These are phyloP conservation scores for Laticauda laticaudata DNA, from an alignment of 2,113 vertebrate species.

Conservation along the genomic window DNA sequence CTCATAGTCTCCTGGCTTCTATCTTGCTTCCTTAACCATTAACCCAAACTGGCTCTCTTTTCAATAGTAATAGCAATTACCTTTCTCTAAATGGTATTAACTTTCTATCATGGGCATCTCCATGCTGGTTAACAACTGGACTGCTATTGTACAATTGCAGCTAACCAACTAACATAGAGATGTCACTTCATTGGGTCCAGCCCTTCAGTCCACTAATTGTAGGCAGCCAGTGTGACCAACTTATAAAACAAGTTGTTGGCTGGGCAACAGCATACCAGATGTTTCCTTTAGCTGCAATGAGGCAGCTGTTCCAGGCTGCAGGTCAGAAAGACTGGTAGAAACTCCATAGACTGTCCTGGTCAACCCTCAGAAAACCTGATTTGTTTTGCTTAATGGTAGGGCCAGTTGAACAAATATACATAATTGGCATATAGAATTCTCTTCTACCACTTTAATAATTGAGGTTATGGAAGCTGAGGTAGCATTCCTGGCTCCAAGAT, in stretches of 20 bases:
- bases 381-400: not conserved
- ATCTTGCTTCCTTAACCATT: no score
- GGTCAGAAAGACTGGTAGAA: not conserved
- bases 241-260: not conserved
- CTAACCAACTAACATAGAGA: no score
- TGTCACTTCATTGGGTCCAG: no score
- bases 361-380: not conserved
- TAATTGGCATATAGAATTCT: not conserved
- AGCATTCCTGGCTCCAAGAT: not conserved
- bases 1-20: no score
- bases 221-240: not conserved
- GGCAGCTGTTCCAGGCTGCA: not conserved
- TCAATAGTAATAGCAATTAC: no score
- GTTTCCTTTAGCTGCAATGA: not conserved
- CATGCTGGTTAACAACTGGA: no score
- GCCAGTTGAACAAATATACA: not conserved
- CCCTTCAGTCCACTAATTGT: no score
- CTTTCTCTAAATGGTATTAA: no score
- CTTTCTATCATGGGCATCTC: no score
- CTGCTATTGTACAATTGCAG: no score
- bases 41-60: no score
- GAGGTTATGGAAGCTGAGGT: not conserved
- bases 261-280: not conserved
- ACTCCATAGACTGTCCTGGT: not conserved
- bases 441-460: not conserved